A percentile compares a stretch with the other conserved stretches of the same genome.
Evolutionary conservation across 2,888 invertebrate genomes (phyloP).

Genomic region (Agonum fuliginosum): DNA sequence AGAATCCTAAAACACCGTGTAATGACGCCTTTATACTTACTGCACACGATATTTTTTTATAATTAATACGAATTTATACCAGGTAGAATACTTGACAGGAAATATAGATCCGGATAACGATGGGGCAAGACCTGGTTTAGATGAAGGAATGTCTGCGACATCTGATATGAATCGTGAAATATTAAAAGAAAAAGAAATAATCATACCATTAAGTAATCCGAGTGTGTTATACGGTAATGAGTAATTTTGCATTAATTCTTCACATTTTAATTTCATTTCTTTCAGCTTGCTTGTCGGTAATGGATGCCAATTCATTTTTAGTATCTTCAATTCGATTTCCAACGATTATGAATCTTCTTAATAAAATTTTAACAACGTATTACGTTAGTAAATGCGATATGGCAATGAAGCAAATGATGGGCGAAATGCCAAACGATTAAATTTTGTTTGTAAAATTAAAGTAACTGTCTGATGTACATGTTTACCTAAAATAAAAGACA

Average conservation of each 20-base stretch:
- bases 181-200: constrained; percentile 48
- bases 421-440: constrained; percentile 52
- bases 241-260: background rate
- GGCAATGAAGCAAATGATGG: constrained; percentile 57
- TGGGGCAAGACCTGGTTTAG: constrained; percentile 51
- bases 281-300: constrained; percentile 57
- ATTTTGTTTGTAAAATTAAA: constrained; percentile 9
- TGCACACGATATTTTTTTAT: too few species aligned
- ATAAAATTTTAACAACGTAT: constrained; percentile 56
- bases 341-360: constrained; percentile 49
- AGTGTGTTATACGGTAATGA: constrained; percentile 54
- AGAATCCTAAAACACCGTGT: too few species aligned
- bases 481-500: constrained; percentile 32
- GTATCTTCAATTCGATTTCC: constrained; percentile 54
- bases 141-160: constrained; percentile 43
- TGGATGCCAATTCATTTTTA: constrained; percentile 57
- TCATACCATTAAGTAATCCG: constrained; percentile 46
- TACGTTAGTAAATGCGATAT: constrained; percentile 56
- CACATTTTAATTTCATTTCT: background rate
- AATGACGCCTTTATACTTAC: background rate
- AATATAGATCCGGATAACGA: constrained; percentile 45
- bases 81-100: constrained; percentile 52
- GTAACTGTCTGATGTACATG: background rate
- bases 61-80: constrained; percentile 1
- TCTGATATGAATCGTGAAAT: constrained; percentile 56